Evolutionary conservation across 1,140 invertebrate genomes (phyloP), one percentile per base, ranked within the genome.

Genomic region (Cherax quadricarinatus): DNA sequence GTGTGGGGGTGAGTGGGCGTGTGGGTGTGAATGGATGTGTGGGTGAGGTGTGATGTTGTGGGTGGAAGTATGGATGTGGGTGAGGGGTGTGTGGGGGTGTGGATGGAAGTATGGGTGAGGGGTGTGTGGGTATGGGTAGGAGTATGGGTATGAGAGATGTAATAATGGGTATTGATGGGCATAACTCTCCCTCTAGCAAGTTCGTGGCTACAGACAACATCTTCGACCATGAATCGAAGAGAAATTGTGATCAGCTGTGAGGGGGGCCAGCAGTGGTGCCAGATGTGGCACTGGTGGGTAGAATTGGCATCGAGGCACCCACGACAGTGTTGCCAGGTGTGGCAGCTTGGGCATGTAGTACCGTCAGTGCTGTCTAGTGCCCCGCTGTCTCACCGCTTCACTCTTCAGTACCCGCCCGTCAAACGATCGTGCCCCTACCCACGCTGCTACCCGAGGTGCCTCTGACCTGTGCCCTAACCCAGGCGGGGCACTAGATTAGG

Each of bases 291-390:
- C 60, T 18, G 78, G 51, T 12, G 21, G 73, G 12, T 66, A 57
- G 53, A 86, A 51, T 86, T 91, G 89, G 89, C 89, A 91, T 21
- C 89, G 83, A 70, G 75, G 75, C 66, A 83, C 82, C 89, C n/a
- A 73, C 21, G 79, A 88, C 89, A 86, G 89, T 21, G 89, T 91
- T 91, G 89, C 89, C 89, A 86, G 89, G 82, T 80, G 89, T 91
- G 89, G 89, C 89, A 91, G 89, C 89, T 83, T 73, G 83, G 83
- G 89, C 84, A 83, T 83, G 89, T 91, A 91, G 75, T 73, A 83
- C 83, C 89, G 84, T 91, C 89, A 91, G 89, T 91, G 83, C 78
- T 91, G 89, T 62, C 75, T 91, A 83, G 89, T 83, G 84, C 82
- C 89, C 73, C 83, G 89, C 89, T 41, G 30, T 41, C 30, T 41